Evolutionary conservation across 2,888 invertebrate genomes (phyloP), one percentile per base, ranked within the genome.

Genomic region (Phragmatobia fuliginosa): DNA sequence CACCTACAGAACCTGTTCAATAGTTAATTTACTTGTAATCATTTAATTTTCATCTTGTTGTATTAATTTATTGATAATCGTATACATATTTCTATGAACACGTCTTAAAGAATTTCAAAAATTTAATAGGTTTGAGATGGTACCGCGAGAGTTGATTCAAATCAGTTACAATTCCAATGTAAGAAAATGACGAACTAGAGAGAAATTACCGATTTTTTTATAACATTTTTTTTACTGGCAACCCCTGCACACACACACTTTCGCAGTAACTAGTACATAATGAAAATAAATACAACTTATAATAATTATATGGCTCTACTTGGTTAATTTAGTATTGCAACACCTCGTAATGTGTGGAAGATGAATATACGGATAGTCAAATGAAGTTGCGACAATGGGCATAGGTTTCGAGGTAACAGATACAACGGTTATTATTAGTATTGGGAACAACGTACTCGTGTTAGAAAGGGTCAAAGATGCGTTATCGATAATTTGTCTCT

Each of bases 1-100:
- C 49, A 58, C 28, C 28, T 38, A 62, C 33, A 49, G 4, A 62
- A 33, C 59, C 45, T 49, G 45, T 32, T 66, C 28, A 52, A 52
- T 11, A 25, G 25, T 14, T 52, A 52, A 52, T 52, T 25, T 52
- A 11, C 4, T 25, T 25, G 52, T 25, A 2, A 52, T 52, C 11
- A 49, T 10, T 49, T 49, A 49, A 1, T 49, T 49, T 25, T 25
- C 3, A 10, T 2, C 2, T 49, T 8, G 49, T 49, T 49, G 2
- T 7, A 0, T 49, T 49, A 11, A 25, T n/a, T 49, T 11, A 10
- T 49, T n/a, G n/a, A n/a, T 8, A 49, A 25, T n/a, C n/a, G n/a
- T 49, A 49, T n/a, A 49, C 11, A 25, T 49, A 49, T 21, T 4
- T 45, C n/a, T 49, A 25, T 8, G 6, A n/a, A 11, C 3, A 45